Base-by-base conservation (phyloP, 2,797 vertebrate genomes). In the Halcyon smyrnensis region DNA sequence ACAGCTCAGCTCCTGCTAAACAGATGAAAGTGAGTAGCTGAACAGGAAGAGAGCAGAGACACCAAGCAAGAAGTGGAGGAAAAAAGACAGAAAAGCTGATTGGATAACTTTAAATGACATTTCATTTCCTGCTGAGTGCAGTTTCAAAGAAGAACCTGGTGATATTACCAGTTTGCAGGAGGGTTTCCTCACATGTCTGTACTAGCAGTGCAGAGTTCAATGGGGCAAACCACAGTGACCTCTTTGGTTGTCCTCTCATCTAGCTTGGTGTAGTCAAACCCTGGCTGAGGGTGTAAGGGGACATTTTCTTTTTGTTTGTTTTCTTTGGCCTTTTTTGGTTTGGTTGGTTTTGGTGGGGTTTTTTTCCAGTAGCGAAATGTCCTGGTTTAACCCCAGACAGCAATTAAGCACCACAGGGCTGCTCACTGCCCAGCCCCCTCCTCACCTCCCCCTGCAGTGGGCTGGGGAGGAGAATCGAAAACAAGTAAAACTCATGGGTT, bases 1-100 rank as follows among this genome's bases (percentile, higher is more conserved):
- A 14, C 69, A 93, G 87, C 67, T 91, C 70, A 86, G 63, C 80
- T 78, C 74, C 54, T 34, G 50, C 60, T 89, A 75, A 86, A 75
- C 88, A 97, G 86, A 91, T 74, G 45, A 90, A 94, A 95, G 93
- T 4, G 48, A 79, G 82, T 18, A 75, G 90, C 2, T 57, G 63
- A 89, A 87, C 65, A 83, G 91, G 81, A 94, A 97, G 79, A 95
- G 21, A 59, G 37, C 27, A 80, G 30, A 95, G 41, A 84, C 90
- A 93, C 30, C 62, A 77, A 91, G 76, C n/a, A 90, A 89, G 69
- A 80, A 86, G 80, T 50, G 39, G 57, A 84, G 34, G 19, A 69
- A 57, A 80, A 86, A 41, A 78, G 46, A 77, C 2, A 56, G 19
- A 85, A 62, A 68, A 88, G 53, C 68, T 80, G 88, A 95, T 71